phyloP scores from a whole-genome alignment of 1,140 invertebrate genomes.

The Lepidurus packardi region DNA sequence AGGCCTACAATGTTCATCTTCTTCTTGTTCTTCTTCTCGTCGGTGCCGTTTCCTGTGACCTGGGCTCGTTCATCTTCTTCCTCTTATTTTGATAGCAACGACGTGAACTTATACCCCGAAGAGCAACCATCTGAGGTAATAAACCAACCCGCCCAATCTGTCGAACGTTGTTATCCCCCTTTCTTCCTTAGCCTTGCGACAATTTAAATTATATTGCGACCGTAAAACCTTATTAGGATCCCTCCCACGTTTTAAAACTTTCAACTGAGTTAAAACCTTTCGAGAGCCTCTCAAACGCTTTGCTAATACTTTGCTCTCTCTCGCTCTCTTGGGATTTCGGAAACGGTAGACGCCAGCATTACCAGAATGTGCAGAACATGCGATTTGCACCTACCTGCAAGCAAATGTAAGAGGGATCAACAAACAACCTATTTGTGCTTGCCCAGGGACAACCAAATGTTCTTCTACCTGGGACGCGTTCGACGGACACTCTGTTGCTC shows the following conservation, averaged over 20 bases:
- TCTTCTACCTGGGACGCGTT: constrained; percentile 43
- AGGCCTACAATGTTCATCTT: not conserved
- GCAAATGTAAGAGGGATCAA: constrained; percentile 44
- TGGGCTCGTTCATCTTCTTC: not conserved
- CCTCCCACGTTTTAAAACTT: not conserved
- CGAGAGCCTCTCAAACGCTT: not conserved
- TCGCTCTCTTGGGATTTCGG: not conserved
- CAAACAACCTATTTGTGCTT: constrained; percentile 42
- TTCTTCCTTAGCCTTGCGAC: not conserved
- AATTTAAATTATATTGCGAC: not conserved
- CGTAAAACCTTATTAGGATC: not conserved
- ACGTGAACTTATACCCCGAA: not conserved
- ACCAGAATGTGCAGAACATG: constrained; percentile 39
- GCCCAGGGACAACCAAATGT: constrained; percentile 39
- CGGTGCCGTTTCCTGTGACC: not conserved
- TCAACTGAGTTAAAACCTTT: not conserved
- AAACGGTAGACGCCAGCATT: not conserved
- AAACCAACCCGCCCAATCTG: not conserved
- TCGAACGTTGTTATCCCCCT: not conserved
- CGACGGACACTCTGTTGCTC: constrained; percentile 44
- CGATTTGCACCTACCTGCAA: constrained; percentile 45
- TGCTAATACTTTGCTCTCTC: not conserved
- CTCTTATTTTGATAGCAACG: not conserved
- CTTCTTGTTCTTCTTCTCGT: not conserved
- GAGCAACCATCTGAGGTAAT: not conserved